A percentile compares a stretch with the other conserved stretches of the same genome.
These are phyloP conservation scores for Lycodopsis pacificus DNA, from an alignment of 2,797 vertebrate genomes.

Conservation along the genomic window DNA sequence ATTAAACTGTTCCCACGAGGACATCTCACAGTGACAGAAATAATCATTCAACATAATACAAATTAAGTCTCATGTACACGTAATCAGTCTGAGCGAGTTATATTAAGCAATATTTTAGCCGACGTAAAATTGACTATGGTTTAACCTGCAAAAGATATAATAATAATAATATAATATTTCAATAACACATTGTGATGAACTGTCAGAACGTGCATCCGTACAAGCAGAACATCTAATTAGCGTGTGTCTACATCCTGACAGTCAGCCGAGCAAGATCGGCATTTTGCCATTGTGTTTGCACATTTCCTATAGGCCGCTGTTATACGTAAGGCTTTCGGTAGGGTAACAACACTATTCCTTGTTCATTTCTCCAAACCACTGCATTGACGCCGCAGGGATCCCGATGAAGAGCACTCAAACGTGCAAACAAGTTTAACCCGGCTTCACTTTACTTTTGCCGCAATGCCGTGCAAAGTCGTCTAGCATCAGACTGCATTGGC, in stretches of 20 bases:
- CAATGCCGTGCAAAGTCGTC: neutral
- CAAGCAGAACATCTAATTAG: constrained; percentile 4
- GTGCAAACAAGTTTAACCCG: neutral
- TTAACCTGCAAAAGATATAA: neutral
- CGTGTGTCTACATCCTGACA: neutral
- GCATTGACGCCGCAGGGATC: neutral
- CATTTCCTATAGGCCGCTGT: neutral
- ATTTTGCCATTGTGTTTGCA: neutral
- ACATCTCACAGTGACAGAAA: neutral
- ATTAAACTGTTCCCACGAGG: neutral
- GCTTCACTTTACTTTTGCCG: neutral
- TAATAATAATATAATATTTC: neutral
- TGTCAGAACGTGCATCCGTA: neutral
- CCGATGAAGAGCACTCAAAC: neutral
- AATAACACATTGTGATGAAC: neutral
- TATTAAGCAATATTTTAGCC: neutral
- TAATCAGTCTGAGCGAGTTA: neutral
- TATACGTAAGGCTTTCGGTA: constrained; percentile 1
- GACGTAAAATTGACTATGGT: neutral
- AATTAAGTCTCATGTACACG: neutral
- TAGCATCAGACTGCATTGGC: neutral
- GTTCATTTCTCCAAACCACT: neutral
- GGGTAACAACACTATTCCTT: neutral
- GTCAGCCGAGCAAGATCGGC: neutral
- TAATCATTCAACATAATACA: neutral